Conservation (phyloP, 2,888 invertebrate genomes). For the Salpingus planirostris region DNA sequence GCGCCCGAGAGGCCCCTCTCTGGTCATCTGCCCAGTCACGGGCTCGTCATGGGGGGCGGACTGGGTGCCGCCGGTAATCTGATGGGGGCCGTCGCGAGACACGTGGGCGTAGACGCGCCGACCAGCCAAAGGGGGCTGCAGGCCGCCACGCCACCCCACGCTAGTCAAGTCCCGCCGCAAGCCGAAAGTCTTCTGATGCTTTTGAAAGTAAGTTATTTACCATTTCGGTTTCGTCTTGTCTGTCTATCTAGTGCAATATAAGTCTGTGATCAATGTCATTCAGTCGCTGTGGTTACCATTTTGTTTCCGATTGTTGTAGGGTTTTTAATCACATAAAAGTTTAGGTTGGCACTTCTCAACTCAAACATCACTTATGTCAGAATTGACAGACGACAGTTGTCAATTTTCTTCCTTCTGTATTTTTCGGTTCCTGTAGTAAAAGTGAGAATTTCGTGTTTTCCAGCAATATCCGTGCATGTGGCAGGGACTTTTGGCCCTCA, state of each 20-base stretch:
- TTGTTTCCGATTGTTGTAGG: too few relatives aligned
- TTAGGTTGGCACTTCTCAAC: too few relatives aligned
- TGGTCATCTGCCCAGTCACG: slow-evolving; percentile 32
- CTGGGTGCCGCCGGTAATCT: slow-evolving; percentile 40
- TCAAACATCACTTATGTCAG: too few relatives aligned
- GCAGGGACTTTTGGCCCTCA: slow-evolving; percentile 90
- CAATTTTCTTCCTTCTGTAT: background rate
- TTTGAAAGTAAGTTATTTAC: slow-evolving; percentile 58
- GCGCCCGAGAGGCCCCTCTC: slow-evolving; percentile 26
- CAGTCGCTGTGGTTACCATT: too few relatives aligned
- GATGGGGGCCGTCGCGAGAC: slow-evolving; percentile 38
- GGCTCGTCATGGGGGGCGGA: slow-evolving; percentile 38
- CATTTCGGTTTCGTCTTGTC: too few relatives aligned
- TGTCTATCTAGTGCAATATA: too few relatives aligned
- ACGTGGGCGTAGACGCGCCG: slow-evolving; percentile 45
- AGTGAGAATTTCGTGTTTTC: too few relatives aligned
- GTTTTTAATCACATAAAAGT: too few relatives aligned
- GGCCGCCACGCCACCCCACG: slow-evolving; percentile 58
- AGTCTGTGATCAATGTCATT: too few relatives aligned
- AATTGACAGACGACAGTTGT: background rate
- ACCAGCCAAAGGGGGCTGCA: slow-evolving; percentile 46
- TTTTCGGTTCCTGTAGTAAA: background rate
- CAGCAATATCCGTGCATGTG: slow-evolving; percentile 95
- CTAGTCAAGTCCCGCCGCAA: slow-evolving; percentile 71
- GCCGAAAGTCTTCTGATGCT: slow-evolving; percentile 75